Base-by-base conservation (phyloP, 2,113 vertebrate species). In the Ancistrus triradiatus region DNA sequence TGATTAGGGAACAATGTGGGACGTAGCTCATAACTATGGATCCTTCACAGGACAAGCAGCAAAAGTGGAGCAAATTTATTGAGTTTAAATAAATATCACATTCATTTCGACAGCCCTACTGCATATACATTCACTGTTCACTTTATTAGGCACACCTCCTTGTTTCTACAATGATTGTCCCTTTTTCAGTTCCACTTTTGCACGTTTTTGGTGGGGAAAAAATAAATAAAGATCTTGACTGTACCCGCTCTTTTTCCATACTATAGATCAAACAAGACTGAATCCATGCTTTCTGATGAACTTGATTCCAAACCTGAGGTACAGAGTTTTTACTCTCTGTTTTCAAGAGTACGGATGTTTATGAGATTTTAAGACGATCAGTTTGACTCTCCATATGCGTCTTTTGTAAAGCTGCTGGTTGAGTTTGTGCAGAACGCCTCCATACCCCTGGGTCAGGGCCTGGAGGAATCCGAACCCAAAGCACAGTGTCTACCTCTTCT, bases 251-350 rank as follows among this genome's bases (percentile, higher is more conserved):
- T 57, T 1, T 19, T 57, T 5, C 22, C 67, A n/a, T 51, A 15
- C 77, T 70, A 18, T 80, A 92, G 90, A 79, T 86, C 78, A 82
- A 78, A 76, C 63, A 84, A 90, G 89, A 78, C 85, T 88, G 88
- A 91, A 93, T 91, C 91, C 89, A 98, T 98, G 96, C 93, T 98
- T 92, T 98, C 96, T 84, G 96, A 98, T 97, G 96, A 98, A 87
- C 91, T 98, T 80, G 94, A 98, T 81, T 94, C 94, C 89, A 98
- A 95, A 89, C 96, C 96, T 84, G 95, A 98, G 94, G 96, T 98
- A 82, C 81, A 21, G 81, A 59, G 28, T 7, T 17, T 4, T 6
- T 11, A 7, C 6, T 0, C 3, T 3, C 2, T 2, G 27, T 57
- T 25, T 3, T 14, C 17, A 22, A 9, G 6, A 5, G 15, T 13